Evolutionary conservation across 1,140 invertebrate species (phyloP), one percentile per base, ranked within the genome.

Genomic region (Coptotermes formosanus): DNA sequence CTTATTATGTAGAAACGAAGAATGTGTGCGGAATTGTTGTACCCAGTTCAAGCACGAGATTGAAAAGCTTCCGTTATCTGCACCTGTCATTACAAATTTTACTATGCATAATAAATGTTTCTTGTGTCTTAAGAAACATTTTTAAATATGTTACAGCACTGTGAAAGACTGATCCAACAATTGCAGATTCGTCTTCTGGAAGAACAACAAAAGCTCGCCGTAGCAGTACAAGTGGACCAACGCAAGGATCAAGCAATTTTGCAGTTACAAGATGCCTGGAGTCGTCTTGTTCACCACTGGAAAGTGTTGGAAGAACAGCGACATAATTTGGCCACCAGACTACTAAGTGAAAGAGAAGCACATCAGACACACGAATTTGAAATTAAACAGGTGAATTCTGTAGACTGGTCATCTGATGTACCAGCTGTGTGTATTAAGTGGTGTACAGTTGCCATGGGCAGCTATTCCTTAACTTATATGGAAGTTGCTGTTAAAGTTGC

Each of bases 181-280:
- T 89, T 96, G 2, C 95, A 97, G 89, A 93, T 93, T 86, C 93
- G 94, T 87, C 89, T 95, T 84, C 90, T 96, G 32, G 95, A 96
- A 88, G 93, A 95, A 87, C 94, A 96, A 90, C 95, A 97, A 89
- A 94, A 95, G 87, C 89, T 97, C 44, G 95, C 95, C 0, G 95
- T 96, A 3, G 96, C 96, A 8, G 90, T 96, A 21, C 93, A 94
- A 90, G 94, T 97, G 0, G 96, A 96, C 90, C 92, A 93, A 82
- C 92, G 94, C 14, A 97, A 97, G 89, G 95, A 96, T 89, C 89
- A 91, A 25, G 93, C 94, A 0, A 94, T 97, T 30, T 88, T 90
- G 12, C 94, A 94, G 88, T 92, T 95, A 38, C 92, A 94, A 86
- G 91, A 92, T 44, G 92, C 94, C 7, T 93, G 92, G 91, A 91